Evolutionary conservation across 2,888 invertebrate species (phyloP), one percentile per base, ranked within the genome.

Genomic region (Metellina segmentata): DNA sequence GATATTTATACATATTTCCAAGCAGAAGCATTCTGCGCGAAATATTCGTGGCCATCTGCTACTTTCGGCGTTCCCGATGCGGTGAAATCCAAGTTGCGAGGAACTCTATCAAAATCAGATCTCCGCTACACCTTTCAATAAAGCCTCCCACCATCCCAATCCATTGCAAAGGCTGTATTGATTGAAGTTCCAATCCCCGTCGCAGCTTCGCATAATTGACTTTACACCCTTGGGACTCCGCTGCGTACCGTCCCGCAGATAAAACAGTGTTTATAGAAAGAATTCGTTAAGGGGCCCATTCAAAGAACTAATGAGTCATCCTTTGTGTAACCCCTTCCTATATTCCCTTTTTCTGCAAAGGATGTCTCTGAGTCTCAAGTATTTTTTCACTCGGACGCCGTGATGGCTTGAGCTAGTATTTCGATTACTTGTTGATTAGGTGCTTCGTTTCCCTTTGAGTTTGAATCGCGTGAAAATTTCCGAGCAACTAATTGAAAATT

Each of bases 251-350:
- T 61, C 85, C n/a, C 78, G 11, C 81, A 53, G 53, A 81, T 81
- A 87, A 87, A 81, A 49, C 81, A 69, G 69, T 81, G 74, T 81
- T 81, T 75, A 88, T 75, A 61, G 81, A 88, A 88, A 88, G 88
- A 88, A 88, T 88, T 88, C 88, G 81, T 88, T 88, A 88, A 81
- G 81, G 88, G 81, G 53, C 81, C 88, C 81, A 88, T 88, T 88
- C 88, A 81, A 16, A 49, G 81, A 75, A 81, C 88, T 88, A 88
- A 88, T 88, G 88, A 88, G 74, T 88, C 88, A 88, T 88, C 88
- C 69, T 69, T 88, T 88, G 81, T 61, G 9, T 74, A 81, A 88
- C 81, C 88, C 88, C 72, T 88, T 81, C 87, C 49, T 52, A 11
- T 34, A 52, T 53, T 83, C 53, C 53, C 34, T 20, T 75, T 34